These are phyloP conservation scores for Antechinus stuartii DNA, from an alignment of 2,113 vertebrate genomes.

Conservation along the genomic window DNA sequence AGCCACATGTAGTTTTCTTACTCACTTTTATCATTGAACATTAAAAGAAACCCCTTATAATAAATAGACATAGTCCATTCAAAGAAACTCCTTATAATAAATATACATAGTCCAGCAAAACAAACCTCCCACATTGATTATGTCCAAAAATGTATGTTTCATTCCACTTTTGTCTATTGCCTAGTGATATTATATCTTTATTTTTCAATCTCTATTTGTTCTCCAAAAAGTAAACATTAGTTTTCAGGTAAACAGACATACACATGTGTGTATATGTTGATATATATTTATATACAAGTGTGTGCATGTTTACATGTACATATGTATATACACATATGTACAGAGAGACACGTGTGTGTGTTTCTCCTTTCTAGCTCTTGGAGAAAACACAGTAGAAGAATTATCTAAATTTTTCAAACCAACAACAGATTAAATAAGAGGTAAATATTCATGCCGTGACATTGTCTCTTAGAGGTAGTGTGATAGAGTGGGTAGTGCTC, in stretches of 20 bases:
- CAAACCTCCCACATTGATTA: background rate
- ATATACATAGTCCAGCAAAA: background rate
- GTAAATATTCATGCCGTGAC: background rate
- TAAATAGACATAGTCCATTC: background rate
- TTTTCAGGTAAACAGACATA: too few species aligned
- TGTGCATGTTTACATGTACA: too few species aligned
- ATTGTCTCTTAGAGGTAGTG: background rate
- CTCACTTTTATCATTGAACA: too few species aligned
- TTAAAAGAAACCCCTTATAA: background rate
- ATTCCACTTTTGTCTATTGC: too few species aligned
- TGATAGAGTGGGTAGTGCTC: background rate
- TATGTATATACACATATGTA: too few species aligned
- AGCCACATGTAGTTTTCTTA: background rate
- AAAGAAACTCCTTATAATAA: too few species aligned
- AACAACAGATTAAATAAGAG: background rate
- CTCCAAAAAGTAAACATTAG: background rate
- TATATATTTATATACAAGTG: too few species aligned
- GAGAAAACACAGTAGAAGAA: background rate
- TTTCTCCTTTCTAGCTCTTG: background rate
- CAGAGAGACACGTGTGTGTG: background rate
- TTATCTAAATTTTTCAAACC: background rate
- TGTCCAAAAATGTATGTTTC: background rate
- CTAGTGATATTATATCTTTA: too few species aligned
- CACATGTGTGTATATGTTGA: too few species aligned
- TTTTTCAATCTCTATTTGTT: background rate